These are phyloP conservation scores for Drosophila tropicalis DNA, from an alignment of 1,140 invertebrate genomes.

Conservation along the genomic window DNA sequence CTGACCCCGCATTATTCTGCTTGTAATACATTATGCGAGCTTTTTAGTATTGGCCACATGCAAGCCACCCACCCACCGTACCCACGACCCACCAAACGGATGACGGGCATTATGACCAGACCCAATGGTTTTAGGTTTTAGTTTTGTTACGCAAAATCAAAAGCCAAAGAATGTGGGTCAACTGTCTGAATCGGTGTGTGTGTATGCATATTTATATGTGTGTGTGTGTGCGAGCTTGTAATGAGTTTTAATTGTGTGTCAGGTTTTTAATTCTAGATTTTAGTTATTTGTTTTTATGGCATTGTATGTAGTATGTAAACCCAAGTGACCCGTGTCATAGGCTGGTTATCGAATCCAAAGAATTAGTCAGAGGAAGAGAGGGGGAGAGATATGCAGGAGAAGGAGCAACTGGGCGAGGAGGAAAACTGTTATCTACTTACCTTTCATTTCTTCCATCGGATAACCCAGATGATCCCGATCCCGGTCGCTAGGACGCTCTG, in stretches of 20 bases:
- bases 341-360: constrained; percentile 59
- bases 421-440: constrained; percentile 43
- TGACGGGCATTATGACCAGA: constrained; percentile 61
- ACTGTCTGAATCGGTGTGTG: constrained; percentile 18
- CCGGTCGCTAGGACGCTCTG: constrained; percentile 62
- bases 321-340: constrained; percentile 43
- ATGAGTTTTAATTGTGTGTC: constrained; percentile 76
- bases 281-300: constrained; percentile 39
- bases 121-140: constrained; percentile 65
- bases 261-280: constrained; percentile 65
- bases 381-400: constrained; percentile 7
- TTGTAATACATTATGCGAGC: constrained; percentile 33
- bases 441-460: constrained; percentile 69
- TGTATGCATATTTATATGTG: constrained; percentile 26
- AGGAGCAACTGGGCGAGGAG: not conserved
- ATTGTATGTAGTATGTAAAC: constrained; percentile 29
- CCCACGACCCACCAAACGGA: constrained; percentile 27
- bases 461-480: constrained; percentile 63
- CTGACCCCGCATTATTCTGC: constrained; percentile 29
- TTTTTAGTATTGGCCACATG: constrained; percentile 42
- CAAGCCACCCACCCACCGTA: constrained; percentile 39
- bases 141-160: constrained; percentile 77
- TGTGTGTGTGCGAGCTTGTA: constrained; percentile 35
- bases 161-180: constrained; percentile 70
- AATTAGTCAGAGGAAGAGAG: constrained; percentile 39